phyloP scores from a whole-genome alignment of 2,113 vertebrate species.

The Ammodytes marinus region DNA sequence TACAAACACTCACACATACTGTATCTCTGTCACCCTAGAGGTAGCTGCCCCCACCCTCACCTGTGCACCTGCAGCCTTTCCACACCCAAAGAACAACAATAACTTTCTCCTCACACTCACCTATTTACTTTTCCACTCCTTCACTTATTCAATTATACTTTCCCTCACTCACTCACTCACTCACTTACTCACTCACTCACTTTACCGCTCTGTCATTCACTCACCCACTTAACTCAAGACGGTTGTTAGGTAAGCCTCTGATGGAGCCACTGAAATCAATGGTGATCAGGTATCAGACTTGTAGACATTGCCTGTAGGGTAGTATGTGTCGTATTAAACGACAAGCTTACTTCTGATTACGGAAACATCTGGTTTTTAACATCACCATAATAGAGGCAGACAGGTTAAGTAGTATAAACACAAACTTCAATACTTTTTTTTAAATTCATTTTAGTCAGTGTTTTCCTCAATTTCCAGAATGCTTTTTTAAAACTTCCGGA shows the following conservation, averaged over 20 bases:
- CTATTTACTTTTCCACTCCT: conserved; percentile 75
- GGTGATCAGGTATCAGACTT: conserved; percentile 52
- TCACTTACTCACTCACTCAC: conserved; percentile 55
- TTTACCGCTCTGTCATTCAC: conserved; percentile 84
- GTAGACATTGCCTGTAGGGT: conserved; percentile 20
- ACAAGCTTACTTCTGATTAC: neutral
- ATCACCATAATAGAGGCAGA: neutral
- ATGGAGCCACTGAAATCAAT: conserved; percentile 71
- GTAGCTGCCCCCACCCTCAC: conserved; percentile 83
- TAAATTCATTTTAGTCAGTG: neutral
- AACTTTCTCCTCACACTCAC: conserved; percentile 78
- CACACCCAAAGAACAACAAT: conserved; percentile 80
- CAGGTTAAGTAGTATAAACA: conserved; percentile 17
- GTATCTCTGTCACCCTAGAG: conserved; percentile 80
- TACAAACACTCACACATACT: conserved; percentile 49
- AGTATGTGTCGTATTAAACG: neutral
- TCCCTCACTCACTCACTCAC: conserved; percentile 74
- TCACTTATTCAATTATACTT: conserved; percentile 75
- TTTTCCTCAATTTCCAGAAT: neutral
- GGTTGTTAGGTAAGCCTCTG: conserved; percentile 45
- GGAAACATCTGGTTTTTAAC: neutral
- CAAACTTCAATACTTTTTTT: conserved; percentile 19
- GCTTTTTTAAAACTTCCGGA: neutral
- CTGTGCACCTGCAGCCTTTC: conserved; percentile 84
- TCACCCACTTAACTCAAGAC: conserved; percentile 78